Evolutionary conservation across 2,888 invertebrate species (phyloP), one percentile per base, ranked within the genome.

Genomic region (Nemotelus nigrinus): DNA sequence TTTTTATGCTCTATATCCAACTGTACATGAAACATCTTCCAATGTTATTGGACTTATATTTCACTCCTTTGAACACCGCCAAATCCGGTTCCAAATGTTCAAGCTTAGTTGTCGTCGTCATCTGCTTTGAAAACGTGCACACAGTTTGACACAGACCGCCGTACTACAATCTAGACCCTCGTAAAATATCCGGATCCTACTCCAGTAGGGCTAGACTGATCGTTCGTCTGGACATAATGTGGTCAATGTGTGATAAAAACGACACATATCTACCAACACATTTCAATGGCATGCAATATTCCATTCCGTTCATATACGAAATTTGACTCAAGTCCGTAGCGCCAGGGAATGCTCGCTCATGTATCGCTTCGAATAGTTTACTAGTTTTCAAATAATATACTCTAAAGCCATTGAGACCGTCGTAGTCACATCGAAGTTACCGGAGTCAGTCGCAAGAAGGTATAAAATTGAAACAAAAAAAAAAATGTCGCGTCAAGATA

Each of bases 401-500:
- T 25, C 25, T 25, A 25, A 25, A 25, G 25, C 25, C 25, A 25
- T 25, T 25, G 25, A 25, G 25, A 25, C 25, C 25, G 25, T 25
- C 25, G 43, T 63, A 41, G 25, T 3, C 63, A 43, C 41, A 25
- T 25, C 25, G 4, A 3, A 10, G 60, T 64, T 64, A 44, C 45
- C 65, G 65, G 48, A 41, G 41, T 25, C 25, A 45, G 58, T n/a
- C 58, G 8, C 72, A 72, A 55, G 47, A 72, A 60, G 58, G 72
- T 47, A 72, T 60, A 25, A 47, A 60, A 72, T 39, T 8, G n/a
- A 65, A 76, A 45, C 41, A 77, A 70, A 75, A 76, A 79, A 79
- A n/a, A 79, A 80, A 79, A 77, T 81, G 80, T 81, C 81, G 79
- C 81, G 80, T 57, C 79, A 76, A 81, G 81, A 81, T 81, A 81